Percentiles rank a stretch among this genome's conserved stretches.
Evolutionary conservation across 1,140 invertebrate genomes (phyloP).

Genomic region (Euura lappo): DNA sequence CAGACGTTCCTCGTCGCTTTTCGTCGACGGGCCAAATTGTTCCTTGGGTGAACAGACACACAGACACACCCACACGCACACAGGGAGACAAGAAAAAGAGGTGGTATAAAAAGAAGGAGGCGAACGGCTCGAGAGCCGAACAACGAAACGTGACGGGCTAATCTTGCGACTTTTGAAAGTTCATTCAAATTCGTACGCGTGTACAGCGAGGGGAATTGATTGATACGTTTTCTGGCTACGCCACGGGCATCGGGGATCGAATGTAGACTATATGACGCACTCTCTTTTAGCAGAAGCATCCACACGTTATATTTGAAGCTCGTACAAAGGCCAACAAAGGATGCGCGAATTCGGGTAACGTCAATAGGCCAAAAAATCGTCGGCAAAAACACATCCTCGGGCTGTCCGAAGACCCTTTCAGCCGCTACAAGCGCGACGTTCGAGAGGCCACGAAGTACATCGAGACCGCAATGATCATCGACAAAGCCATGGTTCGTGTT

Average conservation of each 20-base stretch:
- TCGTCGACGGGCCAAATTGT: no score
- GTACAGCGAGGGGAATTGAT: no score
- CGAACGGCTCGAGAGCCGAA: no score
- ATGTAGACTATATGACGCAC: constrained; percentile 56
- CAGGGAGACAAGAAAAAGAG: no score
- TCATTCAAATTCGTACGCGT: no score
- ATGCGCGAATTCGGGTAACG: constrained; percentile 80
- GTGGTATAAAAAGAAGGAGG: no score
- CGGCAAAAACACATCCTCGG: constrained; percentile 69
- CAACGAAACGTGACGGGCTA: no score
- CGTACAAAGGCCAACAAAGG: constrained; percentile 85
- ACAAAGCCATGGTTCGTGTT: constrained; percentile 83
- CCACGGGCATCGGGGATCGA: neutral
- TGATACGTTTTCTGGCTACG: no score
- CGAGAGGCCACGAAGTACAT: constrained; percentile 90
- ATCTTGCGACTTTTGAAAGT: no score
- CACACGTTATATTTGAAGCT: constrained; percentile 94
- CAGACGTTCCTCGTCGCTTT: no score
- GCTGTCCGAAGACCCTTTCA: constrained; percentile 58
- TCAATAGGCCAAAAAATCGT: constrained; percentile 75
- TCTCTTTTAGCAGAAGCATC: constrained; percentile 91
- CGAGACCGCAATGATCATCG: constrained; percentile 89
- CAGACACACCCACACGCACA: no score
- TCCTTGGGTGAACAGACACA: no score
- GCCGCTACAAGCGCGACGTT: constrained; percentile 76